These are phyloP conservation scores for Engystomops pustulosus DNA, from an alignment of 2,113 vertebrate genomes.

Conservation along the genomic window DNA sequence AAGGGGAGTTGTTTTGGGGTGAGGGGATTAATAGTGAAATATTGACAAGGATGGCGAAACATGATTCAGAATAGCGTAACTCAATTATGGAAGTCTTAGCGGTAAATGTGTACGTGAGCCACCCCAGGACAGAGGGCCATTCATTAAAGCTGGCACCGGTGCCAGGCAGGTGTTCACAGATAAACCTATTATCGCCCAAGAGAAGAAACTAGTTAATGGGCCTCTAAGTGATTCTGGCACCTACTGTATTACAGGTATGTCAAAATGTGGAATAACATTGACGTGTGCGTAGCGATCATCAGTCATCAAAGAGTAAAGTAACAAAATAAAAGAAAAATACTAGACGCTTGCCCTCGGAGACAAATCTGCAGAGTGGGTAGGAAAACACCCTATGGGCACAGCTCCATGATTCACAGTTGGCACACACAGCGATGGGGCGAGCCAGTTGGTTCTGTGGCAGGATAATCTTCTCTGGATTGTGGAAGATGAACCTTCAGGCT, in stretches of 20 bases:
- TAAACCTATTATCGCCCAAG: slow-evolving; percentile 45
- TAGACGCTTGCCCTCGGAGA: slow-evolving; percentile 49
- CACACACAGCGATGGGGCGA: slow-evolving; percentile 59
- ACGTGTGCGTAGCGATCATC: slow-evolving; percentile 52
- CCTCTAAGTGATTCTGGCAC: slow-evolving; percentile 59
- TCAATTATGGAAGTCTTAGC: slow-evolving; percentile 18
- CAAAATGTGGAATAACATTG: slow-evolving; percentile 42
- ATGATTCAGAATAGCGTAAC: slow-evolving; percentile 28
- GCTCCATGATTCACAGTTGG: slow-evolving; percentile 62
- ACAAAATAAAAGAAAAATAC: slow-evolving; percentile 40
- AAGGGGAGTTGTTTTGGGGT: slow-evolving; percentile 6
- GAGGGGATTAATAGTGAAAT: slow-evolving; percentile 18
- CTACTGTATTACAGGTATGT: slow-evolving; percentile 47
- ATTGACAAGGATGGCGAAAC: slow-evolving; percentile 28
- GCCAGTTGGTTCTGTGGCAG: slow-evolving; percentile 61
- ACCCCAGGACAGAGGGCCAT: slow-evolving; percentile 56
- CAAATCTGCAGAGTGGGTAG: slow-evolving; percentile 5
- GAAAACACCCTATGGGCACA: slow-evolving; percentile 61
- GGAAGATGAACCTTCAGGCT: slow-evolving; percentile 60
- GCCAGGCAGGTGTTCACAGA: slow-evolving; percentile 62
- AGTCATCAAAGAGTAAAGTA: slow-evolving; percentile 28
- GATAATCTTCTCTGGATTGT: slow-evolving; percentile 59
- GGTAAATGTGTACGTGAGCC: slow-evolving; percentile 50
- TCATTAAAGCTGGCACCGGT: slow-evolving; percentile 59
- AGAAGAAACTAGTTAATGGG: slow-evolving; percentile 51